Percentiles rank a stretch among this genome's conserved stretches.
These are phyloP conservation scores for Thaleichthys pacificus DNA, from an alignment of 2,797 vertebrate genomes.

Conservation along the genomic window DNA sequence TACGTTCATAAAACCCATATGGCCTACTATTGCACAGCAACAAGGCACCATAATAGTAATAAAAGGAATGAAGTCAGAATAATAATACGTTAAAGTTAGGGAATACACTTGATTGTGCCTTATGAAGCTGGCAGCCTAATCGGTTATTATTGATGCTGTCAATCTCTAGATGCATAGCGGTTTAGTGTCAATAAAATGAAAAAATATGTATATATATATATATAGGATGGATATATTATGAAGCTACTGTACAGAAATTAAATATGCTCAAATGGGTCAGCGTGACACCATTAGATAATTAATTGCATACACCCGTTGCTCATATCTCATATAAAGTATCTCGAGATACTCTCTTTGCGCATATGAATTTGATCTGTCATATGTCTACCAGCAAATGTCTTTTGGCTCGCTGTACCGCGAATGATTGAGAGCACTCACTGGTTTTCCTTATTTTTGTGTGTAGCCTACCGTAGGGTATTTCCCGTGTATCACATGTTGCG, in stretches of 20 bases:
- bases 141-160: not conserved
- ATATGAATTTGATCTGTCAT: conserved; percentile 60
- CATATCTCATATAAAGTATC: no score
- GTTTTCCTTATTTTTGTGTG: conserved; percentile 23
- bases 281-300: conserved; percentile 1
- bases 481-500: not conserved
- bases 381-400: conserved; percentile 50
- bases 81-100: not conserved
- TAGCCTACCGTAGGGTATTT: not conserved
- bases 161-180: not conserved
- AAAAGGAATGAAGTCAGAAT: conserved; percentile 11
- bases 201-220: no score
- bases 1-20: not conserved
- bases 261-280: no score
- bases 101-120: not conserved
- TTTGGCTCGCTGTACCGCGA: conserved; percentile 49
- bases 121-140: not conserved
- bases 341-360: conserved; percentile 45
- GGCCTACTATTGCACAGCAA: conserved; percentile 23
- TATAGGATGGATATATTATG: no score
- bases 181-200: not conserved
- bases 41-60: not conserved
- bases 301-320: conserved; percentile 25
- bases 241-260: no score
- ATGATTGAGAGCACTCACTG: conserved; percentile 50